These are phyloP conservation scores for Tiliacea citrago DNA, from an alignment of 2,888 invertebrate species.

Conservation along the genomic window DNA sequence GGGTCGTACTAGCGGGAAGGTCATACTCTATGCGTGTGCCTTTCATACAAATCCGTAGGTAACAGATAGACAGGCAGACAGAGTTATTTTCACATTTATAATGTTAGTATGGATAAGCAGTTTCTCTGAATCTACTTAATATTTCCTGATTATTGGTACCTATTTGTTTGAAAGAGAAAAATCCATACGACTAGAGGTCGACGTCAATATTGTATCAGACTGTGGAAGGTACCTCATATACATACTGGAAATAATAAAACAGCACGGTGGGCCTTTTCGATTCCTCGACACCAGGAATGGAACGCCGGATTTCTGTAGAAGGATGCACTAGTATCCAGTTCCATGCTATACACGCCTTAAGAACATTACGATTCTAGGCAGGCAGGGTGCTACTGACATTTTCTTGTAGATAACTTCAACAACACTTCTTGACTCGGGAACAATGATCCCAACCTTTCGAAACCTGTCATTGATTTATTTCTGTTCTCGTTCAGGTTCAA, in stretches of 20 bases:
- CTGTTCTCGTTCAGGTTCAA: too few species aligned
- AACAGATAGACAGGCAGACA: too few species aligned
- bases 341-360: too few species aligned
- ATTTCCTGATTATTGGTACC: background rate
- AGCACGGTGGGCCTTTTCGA: too few species aligned
- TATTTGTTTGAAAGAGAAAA: background rate
- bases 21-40: too few species aligned
- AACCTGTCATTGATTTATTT: background rate
- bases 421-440: background rate
- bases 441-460: background rate
- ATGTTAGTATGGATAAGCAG: too few species aligned
- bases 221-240: background rate
- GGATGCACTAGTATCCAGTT: too few species aligned
- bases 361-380: background rate
- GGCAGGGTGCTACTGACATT: background rate
- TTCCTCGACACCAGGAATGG: background rate
- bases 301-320: background rate
- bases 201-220: background rate
- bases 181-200: background rate
- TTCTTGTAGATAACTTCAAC: background rate
- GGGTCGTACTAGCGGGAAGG: too few species aligned
- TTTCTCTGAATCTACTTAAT: background rate
- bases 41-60: too few species aligned
- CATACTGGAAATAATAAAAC: background rate
- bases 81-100: too few species aligned